Evolutionary conservation across 2,113 vertebrate species (phyloP).

Genomic region (Chamaetylas fuelleborni): DNA sequence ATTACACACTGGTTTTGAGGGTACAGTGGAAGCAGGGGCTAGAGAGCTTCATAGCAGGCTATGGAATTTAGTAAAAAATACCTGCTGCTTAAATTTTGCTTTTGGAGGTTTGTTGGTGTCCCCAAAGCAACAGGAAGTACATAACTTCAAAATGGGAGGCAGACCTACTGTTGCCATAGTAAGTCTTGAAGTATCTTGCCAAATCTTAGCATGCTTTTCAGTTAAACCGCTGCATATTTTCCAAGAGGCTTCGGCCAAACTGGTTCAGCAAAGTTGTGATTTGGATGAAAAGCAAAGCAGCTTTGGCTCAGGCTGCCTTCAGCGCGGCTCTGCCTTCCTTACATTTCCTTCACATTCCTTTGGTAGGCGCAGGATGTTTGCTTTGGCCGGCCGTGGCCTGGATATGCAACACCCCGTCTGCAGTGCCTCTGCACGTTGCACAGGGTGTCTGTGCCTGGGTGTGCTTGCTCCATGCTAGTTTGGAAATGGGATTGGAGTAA

Average conservation of each 20-base stretch:
- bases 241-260: not conserved
- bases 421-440: not conserved
- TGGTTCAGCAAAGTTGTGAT: not conserved
- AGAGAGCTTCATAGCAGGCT: not conserved
- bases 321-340: fast-evolving
- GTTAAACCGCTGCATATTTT: not conserved
- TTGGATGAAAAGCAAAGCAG: not conserved
- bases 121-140: not conserved
- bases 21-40: not conserved
- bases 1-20: fast-evolving
- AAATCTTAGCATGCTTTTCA: not conserved
- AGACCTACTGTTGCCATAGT: not conserved
- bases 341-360: fast-evolving
- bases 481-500: fast-evolving
- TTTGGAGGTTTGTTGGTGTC: not conserved
- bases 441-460: fast-evolving
- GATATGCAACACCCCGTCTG: fast-evolving
- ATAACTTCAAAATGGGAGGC: not conserved
- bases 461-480: fast-evolving
- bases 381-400: fast-evolving
- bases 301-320: not conserved
- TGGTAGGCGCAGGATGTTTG: not conserved
- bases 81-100: not conserved
- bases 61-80: not conserved
- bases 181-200: not conserved